Evolutionary conservation across 2,113 vertebrate genomes (phyloP), one percentile per base, ranked within the genome.

Genomic region (Oceanodroma tethys): DNA sequence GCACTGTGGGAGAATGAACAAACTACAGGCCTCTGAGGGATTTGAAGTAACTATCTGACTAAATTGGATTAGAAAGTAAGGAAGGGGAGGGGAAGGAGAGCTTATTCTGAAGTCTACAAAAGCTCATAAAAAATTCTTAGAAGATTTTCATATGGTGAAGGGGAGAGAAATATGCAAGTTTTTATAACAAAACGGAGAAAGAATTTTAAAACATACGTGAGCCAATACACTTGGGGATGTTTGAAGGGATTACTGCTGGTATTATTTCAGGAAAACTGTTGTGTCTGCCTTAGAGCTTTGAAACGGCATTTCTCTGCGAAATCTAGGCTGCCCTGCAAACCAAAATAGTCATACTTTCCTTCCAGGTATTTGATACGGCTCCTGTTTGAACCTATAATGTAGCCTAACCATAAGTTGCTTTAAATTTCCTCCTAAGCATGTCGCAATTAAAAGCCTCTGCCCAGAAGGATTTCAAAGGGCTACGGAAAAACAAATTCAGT

Each of bases 41-140:
- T 97, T 96, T 98, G 93, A 96, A 98, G 98, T 97, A 97, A 98
- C 95, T 91, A 96, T 98, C 97, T 97, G 95, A 95, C 97, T 93
- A 98, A 98, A 99, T 98, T 98, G 98, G 98, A 98, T 99, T 98
- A 99, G 97, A 98, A 98, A 97, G 94, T 95, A 98, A 96, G 96
- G 95, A 96, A 97, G 94, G 96, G 95, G 94, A 97, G 96, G 96
- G 75, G 95, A 95, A 90, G 78, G 68, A 93, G 90, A 97, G 94
- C 87, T 97, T 93, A 94, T 97, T 97, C 93, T 97, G 93, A 96
- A 97, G 94, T 93, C 96, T 93, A 84, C 83, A 95, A 89, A 93
- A 96, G 96, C 96, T 95, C 94, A 97, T 97, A 96, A 81, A 96
- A 96, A 95, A 96, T 96, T 97, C 88, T 93, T 82, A 88, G 95